Conservation (phyloP, 2,888 invertebrate species). For the Drosophila quasianomalipes region DNA sequence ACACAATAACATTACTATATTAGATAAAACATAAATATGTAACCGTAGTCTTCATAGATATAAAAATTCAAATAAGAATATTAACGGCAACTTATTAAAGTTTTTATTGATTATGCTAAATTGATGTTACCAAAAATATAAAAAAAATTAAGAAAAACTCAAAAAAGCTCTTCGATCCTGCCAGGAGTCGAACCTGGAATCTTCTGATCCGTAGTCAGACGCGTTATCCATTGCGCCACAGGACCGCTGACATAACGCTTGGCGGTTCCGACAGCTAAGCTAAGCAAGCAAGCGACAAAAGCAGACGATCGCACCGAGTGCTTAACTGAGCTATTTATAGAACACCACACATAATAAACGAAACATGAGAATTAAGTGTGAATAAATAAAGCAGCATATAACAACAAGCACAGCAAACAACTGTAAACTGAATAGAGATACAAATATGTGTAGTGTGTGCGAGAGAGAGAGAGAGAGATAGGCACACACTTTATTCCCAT, state of each 20-base stretch:
- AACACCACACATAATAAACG: conserved; percentile 30
- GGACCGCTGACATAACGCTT: conserved; percentile 52
- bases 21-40: neutral
- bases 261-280: neutral
- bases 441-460: neutral
- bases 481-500: conserved; percentile 1
- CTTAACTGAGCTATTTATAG: conserved; percentile 54
- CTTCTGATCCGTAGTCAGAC: conserved; percentile 85
- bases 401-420: conserved; percentile 10
- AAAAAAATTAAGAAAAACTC: conserved; percentile 4
- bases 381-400: conserved; percentile 44
- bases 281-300: conserved; percentile 2
- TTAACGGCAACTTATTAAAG: neutral
- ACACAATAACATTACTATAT: neutral
- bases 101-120: neutral
- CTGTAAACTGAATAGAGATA: conserved; percentile 1
- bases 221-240: conserved; percentile 85
- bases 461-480: conserved; percentile 9
- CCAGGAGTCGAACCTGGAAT: conserved; percentile 85
- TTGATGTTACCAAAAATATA: neutral
- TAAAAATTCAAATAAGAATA: neutral
- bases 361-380: conserved; percentile 39
- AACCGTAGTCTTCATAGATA: neutral
- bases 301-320: conserved; percentile 28
- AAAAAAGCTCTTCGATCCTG: conserved; percentile 71